Conservation (phyloP, 2,888 invertebrate genomes). For the Entomobrya multifasciata region DNA sequence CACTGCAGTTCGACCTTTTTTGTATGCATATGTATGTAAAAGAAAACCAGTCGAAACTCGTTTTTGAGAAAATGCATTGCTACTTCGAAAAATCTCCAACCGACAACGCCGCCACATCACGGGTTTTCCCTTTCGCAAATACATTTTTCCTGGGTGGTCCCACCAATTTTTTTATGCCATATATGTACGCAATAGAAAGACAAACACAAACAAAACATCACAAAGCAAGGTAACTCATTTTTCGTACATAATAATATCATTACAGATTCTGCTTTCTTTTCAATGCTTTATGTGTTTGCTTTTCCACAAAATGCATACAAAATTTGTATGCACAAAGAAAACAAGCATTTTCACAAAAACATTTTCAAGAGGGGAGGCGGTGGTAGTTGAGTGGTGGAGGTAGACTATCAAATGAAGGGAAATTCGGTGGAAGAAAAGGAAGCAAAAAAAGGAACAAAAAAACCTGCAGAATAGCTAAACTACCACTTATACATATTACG, state of each 20-base stretch:
- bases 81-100: too few species aligned
- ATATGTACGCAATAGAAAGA: not conserved
- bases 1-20: too few species aligned
- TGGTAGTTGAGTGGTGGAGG: not conserved
- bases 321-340: not conserved
- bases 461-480: not conserved
- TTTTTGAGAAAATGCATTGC: too few species aligned
- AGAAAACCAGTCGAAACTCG: too few species aligned
- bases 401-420: too few species aligned
- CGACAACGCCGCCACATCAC: too few species aligned
- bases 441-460: not conserved
- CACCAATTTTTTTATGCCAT: too few species aligned
- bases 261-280: not conserved
- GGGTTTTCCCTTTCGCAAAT: too few species aligned
- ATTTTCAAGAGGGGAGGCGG: constrained; percentile 28
- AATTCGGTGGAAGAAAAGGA: not conserved
- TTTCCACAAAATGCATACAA: not conserved
- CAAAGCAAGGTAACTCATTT: too few species aligned
- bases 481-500: not conserved
- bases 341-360: constrained; percentile 8
- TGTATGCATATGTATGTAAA: too few species aligned
- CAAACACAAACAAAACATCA: not conserved
- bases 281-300: too few species aligned
- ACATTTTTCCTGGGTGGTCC: constrained; percentile 30
- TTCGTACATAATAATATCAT: not conserved